phyloP scores from a whole-genome alignment of 2,113 vertebrate species.

The Elephas maximus region DNA sequence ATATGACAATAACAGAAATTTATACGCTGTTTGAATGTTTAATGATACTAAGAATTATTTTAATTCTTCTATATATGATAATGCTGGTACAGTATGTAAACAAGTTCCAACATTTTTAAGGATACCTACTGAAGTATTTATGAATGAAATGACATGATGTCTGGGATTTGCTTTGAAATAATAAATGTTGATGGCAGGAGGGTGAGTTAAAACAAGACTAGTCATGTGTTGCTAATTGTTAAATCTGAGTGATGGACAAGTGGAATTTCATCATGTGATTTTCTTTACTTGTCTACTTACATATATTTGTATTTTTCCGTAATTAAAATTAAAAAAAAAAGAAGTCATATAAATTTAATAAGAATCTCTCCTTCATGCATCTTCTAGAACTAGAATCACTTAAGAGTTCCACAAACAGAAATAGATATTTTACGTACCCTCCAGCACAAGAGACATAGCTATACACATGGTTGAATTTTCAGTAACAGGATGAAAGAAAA shows the following conservation, averaged over 20 bases:
- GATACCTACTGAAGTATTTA: neutral
- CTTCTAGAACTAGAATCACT: conserved; percentile 72
- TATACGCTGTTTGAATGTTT: neutral
- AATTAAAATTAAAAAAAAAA: conserved; percentile 68
- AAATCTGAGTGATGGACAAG: neutral
- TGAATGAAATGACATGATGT: neutral
- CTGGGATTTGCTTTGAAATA: neutral
- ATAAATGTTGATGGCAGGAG: neutral
- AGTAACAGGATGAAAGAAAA: neutral
- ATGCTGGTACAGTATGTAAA: neutral
- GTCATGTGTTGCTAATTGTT: neutral
- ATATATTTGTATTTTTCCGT: neutral
- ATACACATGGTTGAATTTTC: neutral
- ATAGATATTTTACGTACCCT: neutral
- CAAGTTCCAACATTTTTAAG: neutral
- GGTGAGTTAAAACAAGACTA: neutral
- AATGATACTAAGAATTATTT: conserved; percentile 3
- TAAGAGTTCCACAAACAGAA: neutral
- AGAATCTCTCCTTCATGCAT: conserved; percentile 26
- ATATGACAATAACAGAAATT: neutral
- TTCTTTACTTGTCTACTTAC: neutral
- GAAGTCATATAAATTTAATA: conserved; percentile 81
- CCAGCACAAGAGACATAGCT: neutral
- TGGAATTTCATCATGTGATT: neutral
- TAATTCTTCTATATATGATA: neutral